Conservation (phyloP, 2,797 vertebrate genomes). For the Falco concolor region DNA sequence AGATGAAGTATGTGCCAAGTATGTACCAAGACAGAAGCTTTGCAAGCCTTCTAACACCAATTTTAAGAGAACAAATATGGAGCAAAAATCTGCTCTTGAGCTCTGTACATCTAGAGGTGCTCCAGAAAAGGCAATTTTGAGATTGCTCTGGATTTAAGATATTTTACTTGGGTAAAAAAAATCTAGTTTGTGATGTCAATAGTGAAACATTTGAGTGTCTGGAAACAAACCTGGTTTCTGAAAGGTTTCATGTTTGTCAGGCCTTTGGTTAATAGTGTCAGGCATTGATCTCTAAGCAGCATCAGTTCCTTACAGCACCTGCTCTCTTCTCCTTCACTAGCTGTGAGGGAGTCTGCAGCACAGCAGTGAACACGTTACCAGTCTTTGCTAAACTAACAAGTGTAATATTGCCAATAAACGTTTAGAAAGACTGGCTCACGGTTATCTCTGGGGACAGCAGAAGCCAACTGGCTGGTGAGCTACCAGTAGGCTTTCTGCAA, state of each 20-base stretch:
- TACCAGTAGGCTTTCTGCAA: background rate
- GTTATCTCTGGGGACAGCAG: conserved; percentile 78
- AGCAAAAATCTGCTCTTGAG: background rate
- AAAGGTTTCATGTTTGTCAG: background rate
- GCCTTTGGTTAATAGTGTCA: background rate
- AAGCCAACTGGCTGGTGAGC: conserved; percentile 75
- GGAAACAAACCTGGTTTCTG: background rate
- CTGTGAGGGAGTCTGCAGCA: conserved; percentile 79
- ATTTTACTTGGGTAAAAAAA: background rate
- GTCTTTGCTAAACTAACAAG: conserved; percentile 80
- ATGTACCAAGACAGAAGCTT: background rate
- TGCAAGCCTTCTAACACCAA: background rate
- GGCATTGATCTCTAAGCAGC: background rate
- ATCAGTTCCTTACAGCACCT: background rate
- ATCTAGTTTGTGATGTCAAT: background rate
- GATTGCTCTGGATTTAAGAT: background rate
- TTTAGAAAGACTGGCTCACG: conserved; percentile 79
- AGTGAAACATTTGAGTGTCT: background rate
- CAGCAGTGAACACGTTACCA: conserved; percentile 78
- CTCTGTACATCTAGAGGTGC: background rate
- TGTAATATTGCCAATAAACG: conserved; percentile 75
- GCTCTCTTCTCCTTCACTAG: conserved; percentile 24
- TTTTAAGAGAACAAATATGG: background rate
- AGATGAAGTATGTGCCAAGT: background rate
- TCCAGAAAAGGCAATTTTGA: background rate